phyloP scores from a whole-genome alignment of 1,140 invertebrate species.

The Parapsyche elsis region DNA sequence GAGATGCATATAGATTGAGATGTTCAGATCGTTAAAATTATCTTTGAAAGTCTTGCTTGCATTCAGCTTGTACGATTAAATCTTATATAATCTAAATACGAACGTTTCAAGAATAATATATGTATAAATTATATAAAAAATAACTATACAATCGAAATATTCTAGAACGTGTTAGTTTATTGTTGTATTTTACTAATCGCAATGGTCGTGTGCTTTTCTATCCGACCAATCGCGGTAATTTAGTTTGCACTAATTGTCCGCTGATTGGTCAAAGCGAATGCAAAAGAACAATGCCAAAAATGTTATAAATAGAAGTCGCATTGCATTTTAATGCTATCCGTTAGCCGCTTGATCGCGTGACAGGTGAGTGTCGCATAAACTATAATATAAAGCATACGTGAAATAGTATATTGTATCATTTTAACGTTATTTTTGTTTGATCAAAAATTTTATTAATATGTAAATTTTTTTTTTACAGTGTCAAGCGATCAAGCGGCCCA shows the following conservation, averaged over 20 bases:
- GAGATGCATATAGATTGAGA: slow-evolving; percentile 1
- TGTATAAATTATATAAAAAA: too few relatives aligned
- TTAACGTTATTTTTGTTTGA: too few relatives aligned
- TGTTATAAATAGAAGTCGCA: slow-evolving; percentile 38
- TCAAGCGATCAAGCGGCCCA: slow-evolving; percentile 19
- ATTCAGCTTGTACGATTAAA: neutral
- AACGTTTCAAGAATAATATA: neutral
- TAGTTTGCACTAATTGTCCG: neutral
- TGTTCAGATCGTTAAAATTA: neutral
- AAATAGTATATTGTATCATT: too few relatives aligned
- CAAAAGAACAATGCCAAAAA: slow-evolving; percentile 44
- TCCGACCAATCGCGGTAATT: neutral
- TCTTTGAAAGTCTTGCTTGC: too few relatives aligned
- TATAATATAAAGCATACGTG: neutral
- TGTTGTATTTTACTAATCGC: too few relatives aligned
- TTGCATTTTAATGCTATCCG: slow-evolving; percentile 28
- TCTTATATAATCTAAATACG: neutral
- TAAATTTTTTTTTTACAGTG: neutral
- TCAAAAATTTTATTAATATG: neutral
- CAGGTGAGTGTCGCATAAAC: slow-evolving; percentile 36
- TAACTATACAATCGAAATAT: too few relatives aligned
- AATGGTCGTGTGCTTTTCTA: too few relatives aligned
- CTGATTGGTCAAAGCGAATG: slow-evolving; percentile 39
- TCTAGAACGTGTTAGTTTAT: neutral
- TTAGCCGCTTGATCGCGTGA: slow-evolving; percentile 49